A percentile compares a stretch with the other conserved stretches of the same genome.
Conservation (phyloP, 2,888 invertebrate genomes). For the Diaphora mendica region DNA sequence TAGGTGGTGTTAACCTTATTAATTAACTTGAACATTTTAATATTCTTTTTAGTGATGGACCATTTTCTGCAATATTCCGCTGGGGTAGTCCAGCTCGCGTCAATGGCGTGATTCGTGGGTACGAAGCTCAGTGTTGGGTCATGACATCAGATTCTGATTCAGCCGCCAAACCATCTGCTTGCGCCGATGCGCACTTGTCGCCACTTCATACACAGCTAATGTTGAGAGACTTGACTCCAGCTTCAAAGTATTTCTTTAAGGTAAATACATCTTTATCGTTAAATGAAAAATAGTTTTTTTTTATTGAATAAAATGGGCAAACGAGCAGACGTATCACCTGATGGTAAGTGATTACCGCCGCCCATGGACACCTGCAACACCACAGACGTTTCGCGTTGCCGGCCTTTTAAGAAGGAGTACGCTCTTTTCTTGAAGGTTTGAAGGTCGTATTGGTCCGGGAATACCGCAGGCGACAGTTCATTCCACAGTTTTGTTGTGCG, state of each 20-base stretch:
- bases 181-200: constrained; percentile 81
- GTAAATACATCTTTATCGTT: constrained; percentile 66
- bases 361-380: no score
- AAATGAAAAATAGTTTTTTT: neutral
- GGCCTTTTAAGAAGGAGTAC: no score
- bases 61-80: constrained; percentile 89
- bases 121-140: constrained; percentile 90
- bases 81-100: constrained; percentile 92
- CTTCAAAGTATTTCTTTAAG: constrained; percentile 89
- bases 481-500: no score
- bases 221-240: constrained; percentile 85
- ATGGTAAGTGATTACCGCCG: no score
- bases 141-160: constrained; percentile 37
- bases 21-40: neutral
- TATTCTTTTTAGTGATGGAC: constrained; percentile 62
- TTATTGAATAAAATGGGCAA: no score
- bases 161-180: constrained; percentile 80
- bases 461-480: no score
- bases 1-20: no score
- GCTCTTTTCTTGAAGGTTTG: no score
- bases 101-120: constrained; percentile 92
- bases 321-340: no score
- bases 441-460: no score
- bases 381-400: no score
- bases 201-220: constrained; percentile 86